Conservation (phyloP, 1,140 invertebrate genomes). For the Lordiphosa stackelbergi region DNA sequence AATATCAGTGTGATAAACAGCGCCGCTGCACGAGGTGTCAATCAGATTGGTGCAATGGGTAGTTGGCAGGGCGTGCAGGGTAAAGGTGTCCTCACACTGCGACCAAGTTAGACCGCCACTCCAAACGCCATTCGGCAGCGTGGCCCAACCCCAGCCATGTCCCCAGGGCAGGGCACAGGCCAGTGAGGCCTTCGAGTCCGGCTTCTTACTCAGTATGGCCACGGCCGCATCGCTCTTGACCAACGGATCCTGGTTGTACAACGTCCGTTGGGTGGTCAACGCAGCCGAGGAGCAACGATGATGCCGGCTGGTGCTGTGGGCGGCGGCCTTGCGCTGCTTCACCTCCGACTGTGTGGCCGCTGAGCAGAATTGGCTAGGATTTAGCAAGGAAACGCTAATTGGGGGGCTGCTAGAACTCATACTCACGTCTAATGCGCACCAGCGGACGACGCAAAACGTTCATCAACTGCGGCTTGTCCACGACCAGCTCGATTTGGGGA, state of each 20-base stretch:
- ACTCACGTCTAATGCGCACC: slow-evolving; percentile 81
- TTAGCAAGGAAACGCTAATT: neutral
- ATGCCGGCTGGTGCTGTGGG: slow-evolving; percentile 27
- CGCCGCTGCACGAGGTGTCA: slow-evolving; percentile 79
- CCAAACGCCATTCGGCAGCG: slow-evolving; percentile 81
- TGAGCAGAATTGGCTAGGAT: slow-evolving; percentile 29
- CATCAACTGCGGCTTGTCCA: slow-evolving; percentile 81
- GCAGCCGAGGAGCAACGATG: slow-evolving; percentile 26
- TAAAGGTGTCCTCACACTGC: slow-evolving; percentile 81
- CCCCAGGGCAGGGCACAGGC: slow-evolving; percentile 77
- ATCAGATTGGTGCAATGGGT: slow-evolving; percentile 81
- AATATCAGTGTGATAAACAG: slow-evolving; percentile 80
- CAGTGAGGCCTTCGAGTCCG: slow-evolving; percentile 72
- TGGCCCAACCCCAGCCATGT: slow-evolving; percentile 82
- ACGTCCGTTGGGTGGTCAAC: slow-evolving; percentile 43
- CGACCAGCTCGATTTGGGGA: slow-evolving; percentile 80
- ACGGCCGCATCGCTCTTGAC: slow-evolving; percentile 74
- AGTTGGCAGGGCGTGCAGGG: slow-evolving; percentile 80
- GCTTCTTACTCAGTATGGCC: slow-evolving; percentile 74
- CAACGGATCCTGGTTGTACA: slow-evolving; percentile 71
- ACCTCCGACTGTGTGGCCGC: slow-evolving; percentile 80
- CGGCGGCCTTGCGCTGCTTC: slow-evolving; percentile 65
- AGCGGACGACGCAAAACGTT: slow-evolving; percentile 80
- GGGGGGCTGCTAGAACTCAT: slow-evolving; percentile 4
- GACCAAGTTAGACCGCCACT: slow-evolving; percentile 81